Conservation (phyloP, 2,113 vertebrate genomes). For the Phyllostomus discolor region DNA sequence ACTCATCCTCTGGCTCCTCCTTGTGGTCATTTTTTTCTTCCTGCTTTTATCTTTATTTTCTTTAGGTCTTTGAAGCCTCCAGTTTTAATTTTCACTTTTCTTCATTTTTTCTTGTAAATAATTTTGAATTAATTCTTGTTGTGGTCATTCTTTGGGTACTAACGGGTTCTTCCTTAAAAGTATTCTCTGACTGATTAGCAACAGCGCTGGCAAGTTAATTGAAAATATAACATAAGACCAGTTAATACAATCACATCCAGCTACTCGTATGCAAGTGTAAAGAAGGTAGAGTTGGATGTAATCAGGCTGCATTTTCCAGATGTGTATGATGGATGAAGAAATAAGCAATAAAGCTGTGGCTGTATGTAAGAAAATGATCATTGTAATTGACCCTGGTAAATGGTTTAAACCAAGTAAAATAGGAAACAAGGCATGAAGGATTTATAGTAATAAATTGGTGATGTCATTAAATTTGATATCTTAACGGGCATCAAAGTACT, state of each 20-base stretch:
- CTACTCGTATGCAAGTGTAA: neutral
- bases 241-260: neutral
- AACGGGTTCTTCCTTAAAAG: neutral
- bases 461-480: neutral
- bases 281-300: neutral
- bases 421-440: neutral
- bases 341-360: neutral
- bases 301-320: neutral
- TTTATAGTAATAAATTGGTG: neutral
- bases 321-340: neutral
- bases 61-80: neutral
- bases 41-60: neutral
- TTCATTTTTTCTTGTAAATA: neutral
- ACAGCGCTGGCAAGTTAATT: neutral
- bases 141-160: neutral
- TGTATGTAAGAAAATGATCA: neutral
- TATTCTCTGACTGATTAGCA: neutral
- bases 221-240: neutral
- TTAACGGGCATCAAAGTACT: neutral
- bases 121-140: neutral
- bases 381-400: neutral
- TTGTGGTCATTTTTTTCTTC: constrained; percentile 28
- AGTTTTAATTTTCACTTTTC: neutral
- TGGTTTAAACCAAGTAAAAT: neutral
- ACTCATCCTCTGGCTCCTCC: constrained; percentile 38